phyloP scores from a whole-genome alignment of 2,113 vertebrate genomes.

The Chascanopsetta lugubris region DNA sequence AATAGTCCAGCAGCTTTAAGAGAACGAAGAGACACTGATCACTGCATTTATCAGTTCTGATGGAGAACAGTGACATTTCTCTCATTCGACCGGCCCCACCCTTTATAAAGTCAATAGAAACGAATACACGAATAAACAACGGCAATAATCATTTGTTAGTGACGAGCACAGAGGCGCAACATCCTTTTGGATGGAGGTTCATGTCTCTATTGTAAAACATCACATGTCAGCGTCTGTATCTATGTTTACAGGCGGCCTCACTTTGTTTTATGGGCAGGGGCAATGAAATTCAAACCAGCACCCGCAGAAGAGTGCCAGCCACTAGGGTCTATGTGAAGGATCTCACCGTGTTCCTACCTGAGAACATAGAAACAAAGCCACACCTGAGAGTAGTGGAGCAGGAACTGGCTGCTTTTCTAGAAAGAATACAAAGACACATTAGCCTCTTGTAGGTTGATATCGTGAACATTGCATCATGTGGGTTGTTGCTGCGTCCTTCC shows the following conservation, averaged over 20 bases:
- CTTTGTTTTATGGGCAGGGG: too few species aligned
- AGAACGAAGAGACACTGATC: constrained; percentile 16
- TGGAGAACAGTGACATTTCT: not conserved
- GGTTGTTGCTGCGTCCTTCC: too few species aligned
- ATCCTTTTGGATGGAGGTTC: too few species aligned
- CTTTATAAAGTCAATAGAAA: too few species aligned
- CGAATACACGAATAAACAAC: too few species aligned
- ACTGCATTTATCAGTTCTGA: not conserved
- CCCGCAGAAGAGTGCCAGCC: too few species aligned
- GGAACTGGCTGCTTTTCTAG: constrained; percentile 67
- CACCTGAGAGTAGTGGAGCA: constrained; percentile 65
- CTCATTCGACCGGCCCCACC: not conserved
- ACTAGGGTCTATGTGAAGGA: not conserved
- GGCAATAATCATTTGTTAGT: too few species aligned
- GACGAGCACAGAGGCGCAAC: too few species aligned
- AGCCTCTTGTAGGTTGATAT: not conserved
- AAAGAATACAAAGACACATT: constrained; percentile 31
- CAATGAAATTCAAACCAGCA: too few species aligned
- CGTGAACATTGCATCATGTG: not conserved
- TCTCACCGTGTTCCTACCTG: constrained; percentile 74
- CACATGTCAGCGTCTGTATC: too few species aligned
- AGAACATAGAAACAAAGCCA: constrained; percentile 80
- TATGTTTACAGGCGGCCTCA: too few species aligned
- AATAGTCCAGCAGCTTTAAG: constrained; percentile 51
- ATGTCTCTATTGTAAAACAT: too few species aligned